Base-by-base conservation (phyloP, 2,113 vertebrate genomes). In the Paralichthys olivaceus region DNA sequence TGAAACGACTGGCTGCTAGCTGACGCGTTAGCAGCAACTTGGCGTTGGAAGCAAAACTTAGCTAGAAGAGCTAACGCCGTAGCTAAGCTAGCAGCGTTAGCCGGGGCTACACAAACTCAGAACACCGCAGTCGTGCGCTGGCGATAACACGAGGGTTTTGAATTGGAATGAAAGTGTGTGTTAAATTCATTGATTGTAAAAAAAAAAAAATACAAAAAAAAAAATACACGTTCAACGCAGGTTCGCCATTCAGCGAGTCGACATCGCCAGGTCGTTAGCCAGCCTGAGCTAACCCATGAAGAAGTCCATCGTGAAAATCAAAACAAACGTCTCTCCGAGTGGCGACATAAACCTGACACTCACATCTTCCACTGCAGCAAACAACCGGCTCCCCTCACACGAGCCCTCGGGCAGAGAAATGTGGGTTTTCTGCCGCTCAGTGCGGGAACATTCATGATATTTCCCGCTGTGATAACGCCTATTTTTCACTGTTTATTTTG, bases 311-410 rank as follows among this genome's bases (percentile, higher is more conserved):
- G 40, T 26, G n/a, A 83, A 87, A 89, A 91, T 72, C 86, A 91
- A 89, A 93, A 92, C 90, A 92, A 90, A 90, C 79, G 85, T 73
- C 69, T 80, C n/a, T 54, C 5, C 7, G 2, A 72, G 60, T 20
- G 25, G 69, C 65, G 22, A 58, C 29, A 47, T 23, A 69, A 71
- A 75, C 45, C 53, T 61, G 79, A 78, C 79, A 74, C 26, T 55
- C 13, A 4, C 4, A 26, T 69, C 22, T 60, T 60, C 34, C 47
- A 49, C 37, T 66, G 74, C 67, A 62, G 47, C 56, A 77, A 54
- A 80, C 28, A 51, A n/a, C 58, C 13, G 32, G 3, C 26, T 5
- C 0, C 20, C 26, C 8, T 53, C n/a, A 1, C 60, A 1, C 4
- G 9, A 1, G 4, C 1, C 2, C 2, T 6, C 7, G 9, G 12